phyloP scores from a whole-genome alignment of 2,113 vertebrate genomes.

The Ahaetulla prasina region DNA sequence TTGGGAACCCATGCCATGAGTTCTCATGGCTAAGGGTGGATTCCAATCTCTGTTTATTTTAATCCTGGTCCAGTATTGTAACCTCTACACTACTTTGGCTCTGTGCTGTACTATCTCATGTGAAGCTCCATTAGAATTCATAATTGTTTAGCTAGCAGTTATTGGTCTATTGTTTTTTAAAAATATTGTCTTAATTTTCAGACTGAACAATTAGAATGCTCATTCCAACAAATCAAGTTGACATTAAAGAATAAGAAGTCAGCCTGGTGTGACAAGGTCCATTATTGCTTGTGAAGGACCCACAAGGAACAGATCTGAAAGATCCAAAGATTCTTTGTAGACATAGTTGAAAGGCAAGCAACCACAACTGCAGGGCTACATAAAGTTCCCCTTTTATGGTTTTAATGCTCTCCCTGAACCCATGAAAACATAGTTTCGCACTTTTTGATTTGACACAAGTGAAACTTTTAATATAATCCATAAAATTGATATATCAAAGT shows the following conservation, averaged over 20 bases:
- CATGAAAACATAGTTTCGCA: not conserved
- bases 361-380: not conserved
- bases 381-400: too few relatives aligned
- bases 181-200: not conserved
- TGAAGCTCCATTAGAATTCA: not conserved
- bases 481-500: not conserved
- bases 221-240: not conserved
- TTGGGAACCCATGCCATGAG: not conserved
- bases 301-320: not conserved
- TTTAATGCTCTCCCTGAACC: not conserved
- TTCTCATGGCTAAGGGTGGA: not conserved
- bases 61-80: not conserved
- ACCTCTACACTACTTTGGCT: not conserved
- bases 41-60: not conserved
- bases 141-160: not conserved
- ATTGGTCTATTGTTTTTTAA: not conserved
- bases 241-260: not conserved
- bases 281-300: not conserved
- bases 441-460: not conserved
- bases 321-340: not conserved
- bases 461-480: not conserved
- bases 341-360: not conserved
- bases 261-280: not conserved
- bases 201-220: not conserved
- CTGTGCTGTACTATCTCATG: not conserved